These are phyloP conservation scores for Ormyrus rosae DNA, from an alignment of 2,888 invertebrate genomes.

Conservation along the genomic window DNA sequence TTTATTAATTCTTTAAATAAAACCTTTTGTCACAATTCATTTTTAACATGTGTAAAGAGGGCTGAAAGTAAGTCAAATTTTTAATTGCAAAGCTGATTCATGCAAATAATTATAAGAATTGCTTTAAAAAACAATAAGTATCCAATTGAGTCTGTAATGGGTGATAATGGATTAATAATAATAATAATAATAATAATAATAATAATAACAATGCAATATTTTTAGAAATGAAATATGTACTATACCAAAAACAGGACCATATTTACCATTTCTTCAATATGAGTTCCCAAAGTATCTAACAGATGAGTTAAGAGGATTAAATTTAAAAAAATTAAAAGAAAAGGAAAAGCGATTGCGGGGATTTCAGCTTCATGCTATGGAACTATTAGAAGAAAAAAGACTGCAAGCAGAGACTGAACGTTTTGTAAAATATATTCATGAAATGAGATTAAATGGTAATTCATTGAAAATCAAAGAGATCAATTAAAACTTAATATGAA, in stretches of 20 bases:
- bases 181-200: too few relatives aligned
- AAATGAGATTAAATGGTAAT: constrained; percentile 66
- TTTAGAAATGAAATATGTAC: constrained; percentile 59
- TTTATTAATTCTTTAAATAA: too few relatives aligned
- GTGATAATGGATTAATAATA: too few relatives aligned
- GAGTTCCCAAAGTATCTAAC: constrained; percentile 70
- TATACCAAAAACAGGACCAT: constrained; percentile 65
- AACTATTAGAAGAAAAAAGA: constrained; percentile 65
- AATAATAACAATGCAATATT: background rate
- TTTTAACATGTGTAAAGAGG: too few relatives aligned
- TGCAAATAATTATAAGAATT: too few relatives aligned
- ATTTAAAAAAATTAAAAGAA: constrained; percentile 61
- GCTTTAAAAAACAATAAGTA: too few relatives aligned
- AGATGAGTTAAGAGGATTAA: constrained; percentile 60
- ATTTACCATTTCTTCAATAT: constrained; percentile 65
- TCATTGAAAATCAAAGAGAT: background rate
- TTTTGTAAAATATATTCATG: constrained; percentile 65
- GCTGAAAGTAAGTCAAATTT: too few relatives aligned
- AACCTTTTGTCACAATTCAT: too few relatives aligned
- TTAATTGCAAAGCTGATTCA: too few relatives aligned
- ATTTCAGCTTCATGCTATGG: constrained; percentile 58
- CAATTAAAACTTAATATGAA: constrained; percentile 4
- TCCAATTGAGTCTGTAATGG: too few relatives aligned
- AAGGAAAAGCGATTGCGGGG: constrained; percentile 60
- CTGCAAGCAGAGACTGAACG: constrained; percentile 63